Conservation (phyloP, 2,113 vertebrate genomes). For the Vombatus ursinus region DNA sequence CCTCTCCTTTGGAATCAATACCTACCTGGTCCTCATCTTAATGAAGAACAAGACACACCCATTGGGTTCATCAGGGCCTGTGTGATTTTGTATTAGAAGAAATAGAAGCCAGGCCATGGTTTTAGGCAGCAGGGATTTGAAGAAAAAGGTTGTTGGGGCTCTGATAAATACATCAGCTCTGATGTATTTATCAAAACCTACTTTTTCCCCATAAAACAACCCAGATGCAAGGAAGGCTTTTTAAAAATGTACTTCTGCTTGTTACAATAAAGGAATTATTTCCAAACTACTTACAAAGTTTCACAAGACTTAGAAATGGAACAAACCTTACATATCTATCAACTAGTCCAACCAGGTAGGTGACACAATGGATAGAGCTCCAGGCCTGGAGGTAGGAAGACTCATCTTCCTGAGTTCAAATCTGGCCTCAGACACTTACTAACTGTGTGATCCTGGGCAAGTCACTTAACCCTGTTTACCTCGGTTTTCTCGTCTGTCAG, state of each 20-base stretch:
- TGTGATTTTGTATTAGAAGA: background rate
- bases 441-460: background rate
- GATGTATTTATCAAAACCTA: conserved; percentile 20
- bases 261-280: background rate
- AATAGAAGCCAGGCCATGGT: background rate
- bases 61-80: background rate
- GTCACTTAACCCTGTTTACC: background rate
- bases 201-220: conserved; percentile 16
- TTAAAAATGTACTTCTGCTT: background rate
- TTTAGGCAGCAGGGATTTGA: conserved; percentile 5
- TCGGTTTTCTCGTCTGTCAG: background rate
- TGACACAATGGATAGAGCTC: background rate
- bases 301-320: background rate
- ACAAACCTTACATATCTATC: background rate
- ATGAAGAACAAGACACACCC: background rate
- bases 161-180: background rate
- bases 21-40: background rate
- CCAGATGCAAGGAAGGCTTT: background rate
- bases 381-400: too few species aligned
- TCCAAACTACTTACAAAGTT: background rate
- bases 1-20: background rate
- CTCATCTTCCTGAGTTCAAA: too few species aligned
- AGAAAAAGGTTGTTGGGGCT: background rate
- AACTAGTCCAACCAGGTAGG: background rate
- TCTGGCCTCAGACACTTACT: too few species aligned